These are phyloP conservation scores for Yasuhikotakia modesta DNA, from an alignment of 2,797 vertebrate species.

Conservation along the genomic window DNA sequence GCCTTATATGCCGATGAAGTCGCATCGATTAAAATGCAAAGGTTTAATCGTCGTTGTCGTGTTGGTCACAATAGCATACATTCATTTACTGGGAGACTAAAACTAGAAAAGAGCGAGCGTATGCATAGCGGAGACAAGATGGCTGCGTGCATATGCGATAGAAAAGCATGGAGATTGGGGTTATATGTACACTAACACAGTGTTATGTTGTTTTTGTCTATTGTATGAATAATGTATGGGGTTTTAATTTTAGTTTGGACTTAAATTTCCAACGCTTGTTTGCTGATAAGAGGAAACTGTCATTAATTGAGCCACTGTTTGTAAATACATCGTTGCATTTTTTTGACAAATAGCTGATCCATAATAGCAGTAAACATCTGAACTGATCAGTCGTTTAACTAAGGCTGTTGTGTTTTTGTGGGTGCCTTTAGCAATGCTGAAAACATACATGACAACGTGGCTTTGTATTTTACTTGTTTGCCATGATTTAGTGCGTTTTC, in stretches of 20 bases:
- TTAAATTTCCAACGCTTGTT: too few species aligned
- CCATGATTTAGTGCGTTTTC: too few species aligned
- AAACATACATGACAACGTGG: too few species aligned
- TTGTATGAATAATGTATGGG: too few species aligned
- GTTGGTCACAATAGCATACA: background rate
- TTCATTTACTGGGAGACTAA: background rate
- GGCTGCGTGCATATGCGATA: slow-evolving; percentile 69
- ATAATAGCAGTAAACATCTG: background rate
- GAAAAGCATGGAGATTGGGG: slow-evolving; percentile 42
- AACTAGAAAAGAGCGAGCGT: background rate
- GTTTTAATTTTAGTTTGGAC: background rate
- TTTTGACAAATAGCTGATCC: too few species aligned
- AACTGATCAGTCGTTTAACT: background rate
- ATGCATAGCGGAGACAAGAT: slow-evolving; percentile 62
- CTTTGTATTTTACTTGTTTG: background rate
- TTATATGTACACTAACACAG: too few species aligned
- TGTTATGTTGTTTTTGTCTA: background rate
- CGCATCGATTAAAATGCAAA: background rate
- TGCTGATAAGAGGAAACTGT: too few species aligned
- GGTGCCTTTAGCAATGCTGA: background rate
- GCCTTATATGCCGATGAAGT: background rate
- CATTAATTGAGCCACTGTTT: background rate
- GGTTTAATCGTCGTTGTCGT: background rate
- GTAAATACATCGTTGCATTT: too few species aligned
- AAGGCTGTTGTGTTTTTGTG: too few species aligned